A percentile compares a stretch with the other conserved stretches of the same genome.
Evolutionary conservation across 1,140 invertebrate genomes (phyloP).

Genomic region (Drosophila lacteicornis): DNA sequence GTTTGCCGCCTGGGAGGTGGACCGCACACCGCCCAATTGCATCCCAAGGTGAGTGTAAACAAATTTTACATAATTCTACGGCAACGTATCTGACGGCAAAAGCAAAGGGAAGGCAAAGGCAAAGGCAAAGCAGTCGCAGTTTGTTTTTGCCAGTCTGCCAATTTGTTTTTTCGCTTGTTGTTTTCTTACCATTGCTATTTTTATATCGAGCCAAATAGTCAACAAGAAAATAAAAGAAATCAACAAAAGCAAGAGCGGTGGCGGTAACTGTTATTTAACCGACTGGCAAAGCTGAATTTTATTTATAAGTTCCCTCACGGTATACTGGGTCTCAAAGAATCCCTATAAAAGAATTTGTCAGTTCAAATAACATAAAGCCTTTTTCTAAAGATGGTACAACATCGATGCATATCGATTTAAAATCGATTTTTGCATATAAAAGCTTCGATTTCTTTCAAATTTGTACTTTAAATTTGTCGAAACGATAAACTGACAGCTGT

Average conservation of each 20-base stretch:
- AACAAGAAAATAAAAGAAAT: slow-evolving; percentile 22
- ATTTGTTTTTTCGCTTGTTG: slow-evolving; percentile 26
- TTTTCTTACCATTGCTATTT: slow-evolving; percentile 46
- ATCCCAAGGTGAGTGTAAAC: slow-evolving; percentile 93
- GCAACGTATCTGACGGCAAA: neutral
- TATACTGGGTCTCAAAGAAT: neutral
- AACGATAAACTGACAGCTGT: neutral
- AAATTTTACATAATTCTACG: slow-evolving; percentile 31
- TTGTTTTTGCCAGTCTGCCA: slow-evolving; percentile 32
- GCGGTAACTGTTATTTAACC: slow-evolving; percentile 38
- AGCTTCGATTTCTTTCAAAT: no score
- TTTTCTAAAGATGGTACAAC: no score
- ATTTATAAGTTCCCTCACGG: slow-evolving; percentile 5
- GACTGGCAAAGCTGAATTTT: slow-evolving; percentile 1
- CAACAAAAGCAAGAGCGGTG: slow-evolving; percentile 30
- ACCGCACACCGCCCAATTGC: slow-evolving; percentile 97
- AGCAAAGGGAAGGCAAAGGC: slow-evolving; percentile 14
- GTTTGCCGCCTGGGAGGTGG: slow-evolving; percentile 98
- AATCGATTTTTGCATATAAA: neutral
- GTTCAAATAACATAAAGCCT: neutral
- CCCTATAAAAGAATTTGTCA: slow-evolving; percentile 6
- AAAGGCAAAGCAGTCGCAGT: slow-evolving; percentile 22
- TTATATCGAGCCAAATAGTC: slow-evolving; percentile 25
- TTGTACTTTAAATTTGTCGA: no score
- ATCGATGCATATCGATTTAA: neutral